These are phyloP conservation scores for Chouioia cunea DNA, from an alignment of 2,888 invertebrate genomes.

Conservation along the genomic window DNA sequence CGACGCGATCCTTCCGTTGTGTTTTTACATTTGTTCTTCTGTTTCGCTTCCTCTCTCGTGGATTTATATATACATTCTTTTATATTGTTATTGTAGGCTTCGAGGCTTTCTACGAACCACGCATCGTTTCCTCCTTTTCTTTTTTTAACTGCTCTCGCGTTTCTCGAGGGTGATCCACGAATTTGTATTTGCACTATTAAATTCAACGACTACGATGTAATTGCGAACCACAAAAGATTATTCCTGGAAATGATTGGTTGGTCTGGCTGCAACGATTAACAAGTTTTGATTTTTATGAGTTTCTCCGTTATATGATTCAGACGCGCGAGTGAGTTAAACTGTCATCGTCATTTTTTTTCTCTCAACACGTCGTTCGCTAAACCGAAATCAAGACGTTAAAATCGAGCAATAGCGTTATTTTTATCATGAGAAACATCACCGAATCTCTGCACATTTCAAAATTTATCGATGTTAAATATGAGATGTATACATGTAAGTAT, in stretches of 20 bases:
- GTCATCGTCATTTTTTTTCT: too few species aligned
- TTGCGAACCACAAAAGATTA: constrained; percentile 24
- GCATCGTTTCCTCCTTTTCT: constrained; percentile 15
- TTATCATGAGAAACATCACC: too few species aligned
- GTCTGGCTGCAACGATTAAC: constrained; percentile 1
- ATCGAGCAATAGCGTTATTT: too few species aligned
- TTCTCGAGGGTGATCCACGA: constrained; percentile 35
- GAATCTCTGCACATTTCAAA: too few species aligned
- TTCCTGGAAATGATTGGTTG: constrained; percentile 35
- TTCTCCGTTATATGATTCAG: neutral
- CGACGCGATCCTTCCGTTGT: constrained; percentile 49
- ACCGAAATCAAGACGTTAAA: too few species aligned
- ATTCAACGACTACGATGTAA: constrained; percentile 42
- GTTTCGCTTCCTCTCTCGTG: constrained; percentile 13
- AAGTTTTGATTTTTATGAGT: constrained; percentile 20
- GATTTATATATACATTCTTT: constrained; percentile 30
- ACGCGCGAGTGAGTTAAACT: too few species aligned
- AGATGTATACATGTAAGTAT: too few species aligned
- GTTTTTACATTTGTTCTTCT: constrained; percentile 28
- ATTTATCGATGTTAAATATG: too few species aligned
- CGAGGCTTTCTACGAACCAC: constrained; percentile 36
- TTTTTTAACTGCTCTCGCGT: neutral
- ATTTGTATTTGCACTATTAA: constrained; percentile 48
- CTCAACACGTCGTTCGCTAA: too few species aligned
- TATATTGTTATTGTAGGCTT: constrained; percentile 36